Conservation (phyloP, 92 coral and sea anemone species). For the Umimayanthus kanabou region DNA sequence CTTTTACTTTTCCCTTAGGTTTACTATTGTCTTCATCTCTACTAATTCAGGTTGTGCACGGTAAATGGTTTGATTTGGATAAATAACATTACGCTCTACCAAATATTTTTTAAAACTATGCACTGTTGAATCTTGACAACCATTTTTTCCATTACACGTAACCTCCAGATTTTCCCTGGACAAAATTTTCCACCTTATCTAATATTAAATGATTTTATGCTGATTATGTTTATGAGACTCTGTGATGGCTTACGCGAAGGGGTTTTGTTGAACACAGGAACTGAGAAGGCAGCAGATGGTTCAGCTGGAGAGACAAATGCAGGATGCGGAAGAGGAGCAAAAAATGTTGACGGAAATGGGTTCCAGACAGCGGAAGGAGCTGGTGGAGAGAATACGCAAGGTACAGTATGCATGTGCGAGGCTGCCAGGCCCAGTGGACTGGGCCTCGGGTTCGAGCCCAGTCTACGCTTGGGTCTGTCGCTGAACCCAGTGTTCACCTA, state of each 20-base stretch:
- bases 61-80: too few relatives aligned
- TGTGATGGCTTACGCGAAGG: not conserved
- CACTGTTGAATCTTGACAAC: too few relatives aligned
- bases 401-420: not conserved
- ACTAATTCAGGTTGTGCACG: too few relatives aligned
- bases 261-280: conserved; percentile 47
- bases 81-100: too few relatives aligned
- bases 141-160: too few relatives aligned
- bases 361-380: conserved; percentile 58
- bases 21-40: too few relatives aligned
- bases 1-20: too few relatives aligned
- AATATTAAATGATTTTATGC: too few relatives aligned
- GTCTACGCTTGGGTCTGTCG: not conserved
- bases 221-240: too few relatives aligned
- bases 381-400: conserved; percentile 72
- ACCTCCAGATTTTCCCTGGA: too few relatives aligned
- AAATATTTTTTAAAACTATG: too few relatives aligned
- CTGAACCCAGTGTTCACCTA: not conserved
- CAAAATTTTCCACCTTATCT: too few relatives aligned
- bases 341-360: conserved; percentile 65
- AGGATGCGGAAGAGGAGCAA: conserved; percentile 66
- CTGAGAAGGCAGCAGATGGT: conserved; percentile 69
- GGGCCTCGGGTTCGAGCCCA: not conserved
- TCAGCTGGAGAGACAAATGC: conserved; percentile 71
- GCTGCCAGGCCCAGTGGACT: not conserved